Conservation (phyloP, 2,113 vertebrate genomes). For the Chrysochloris asiatica region DNA sequence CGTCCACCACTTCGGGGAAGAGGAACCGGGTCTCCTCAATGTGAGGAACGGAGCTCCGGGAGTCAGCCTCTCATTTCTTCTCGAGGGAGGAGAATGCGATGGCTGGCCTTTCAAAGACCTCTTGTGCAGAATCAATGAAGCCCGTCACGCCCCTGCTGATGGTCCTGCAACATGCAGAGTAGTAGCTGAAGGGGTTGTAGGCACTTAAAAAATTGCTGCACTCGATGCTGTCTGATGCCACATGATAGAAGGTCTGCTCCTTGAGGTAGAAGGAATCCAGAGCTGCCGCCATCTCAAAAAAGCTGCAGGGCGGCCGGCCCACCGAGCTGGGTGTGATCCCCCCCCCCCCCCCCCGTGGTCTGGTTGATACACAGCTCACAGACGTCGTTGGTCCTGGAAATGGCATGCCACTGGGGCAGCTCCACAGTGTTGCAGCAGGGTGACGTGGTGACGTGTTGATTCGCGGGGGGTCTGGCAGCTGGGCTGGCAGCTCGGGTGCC, state of each 20-base stretch:
- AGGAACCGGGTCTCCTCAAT: conserved; percentile 85
- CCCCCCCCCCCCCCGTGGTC: conserved; percentile 72
- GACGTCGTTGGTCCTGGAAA: conserved; percentile 85
- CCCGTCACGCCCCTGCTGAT: conserved; percentile 78
- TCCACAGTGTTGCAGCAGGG: conserved; percentile 92
- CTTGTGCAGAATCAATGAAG: conserved; percentile 76
- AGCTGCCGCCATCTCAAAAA: conserved; percentile 84
- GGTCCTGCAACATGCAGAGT: conserved; percentile 94
- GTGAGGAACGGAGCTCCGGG: conserved; percentile 83
- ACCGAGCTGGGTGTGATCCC: conserved; percentile 79
- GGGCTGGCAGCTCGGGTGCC: background rate
- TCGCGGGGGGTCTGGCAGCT: conserved; percentile 26
- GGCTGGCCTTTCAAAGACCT: conserved; percentile 73
- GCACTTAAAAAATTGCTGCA: conserved; percentile 90
- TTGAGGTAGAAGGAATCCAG: conserved; percentile 90
- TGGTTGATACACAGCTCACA: conserved; percentile 92
- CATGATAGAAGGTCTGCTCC: conserved; percentile 84
- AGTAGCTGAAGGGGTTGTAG: conserved; percentile 91
- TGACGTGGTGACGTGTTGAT: conserved; percentile 49
- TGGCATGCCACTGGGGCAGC: conserved; percentile 83
- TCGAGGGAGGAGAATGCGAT: conserved; percentile 82
- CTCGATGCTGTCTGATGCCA: conserved; percentile 78
- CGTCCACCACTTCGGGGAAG: conserved; percentile 69
- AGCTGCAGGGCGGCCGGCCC: conserved; percentile 83
- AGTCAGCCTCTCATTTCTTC: conserved; percentile 75